A percentile compares a stretch with the other conserved stretches of the same genome.
Evolutionary conservation across 2,888 invertebrate genomes (phyloP).

Genomic region (Agrotis exclamationis): DNA sequence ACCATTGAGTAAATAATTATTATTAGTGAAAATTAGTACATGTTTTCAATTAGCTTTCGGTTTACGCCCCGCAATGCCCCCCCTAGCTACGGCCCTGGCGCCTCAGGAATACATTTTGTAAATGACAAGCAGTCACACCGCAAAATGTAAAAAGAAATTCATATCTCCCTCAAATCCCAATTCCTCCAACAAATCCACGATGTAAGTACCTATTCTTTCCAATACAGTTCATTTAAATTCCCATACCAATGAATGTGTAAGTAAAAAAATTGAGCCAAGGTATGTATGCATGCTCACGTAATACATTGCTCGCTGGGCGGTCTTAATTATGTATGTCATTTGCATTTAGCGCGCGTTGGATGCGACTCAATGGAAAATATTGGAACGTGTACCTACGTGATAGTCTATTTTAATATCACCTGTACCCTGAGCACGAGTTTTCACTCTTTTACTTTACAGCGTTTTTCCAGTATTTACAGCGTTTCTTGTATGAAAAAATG

Average conservation of each 20-base stretch:
- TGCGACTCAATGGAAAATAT: slow-evolving; percentile 27
- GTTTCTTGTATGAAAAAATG: too few species aligned
- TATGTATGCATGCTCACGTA: slow-evolving; percentile 47
- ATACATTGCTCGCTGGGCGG: slow-evolving; percentile 44
- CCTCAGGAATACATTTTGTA: too few species aligned
- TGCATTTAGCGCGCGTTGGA: slow-evolving; percentile 43
- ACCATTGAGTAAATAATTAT: too few species aligned
- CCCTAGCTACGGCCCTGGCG: too few species aligned
- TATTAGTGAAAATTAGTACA: too few species aligned
- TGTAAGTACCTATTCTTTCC: background rate
- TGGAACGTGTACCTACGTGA: slow-evolving; percentile 5
- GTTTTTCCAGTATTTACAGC: too few species aligned
- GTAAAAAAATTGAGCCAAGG: slow-evolving; percentile 31
- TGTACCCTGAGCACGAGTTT: too few species aligned
- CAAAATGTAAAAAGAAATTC: background rate
- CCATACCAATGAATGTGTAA: slow-evolving; percentile 13
- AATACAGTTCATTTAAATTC: slow-evolving; percentile 22
- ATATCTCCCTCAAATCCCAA: background rate
- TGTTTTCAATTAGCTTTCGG: too few species aligned
- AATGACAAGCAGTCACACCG: background rate
- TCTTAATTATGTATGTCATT: slow-evolving; percentile 53
- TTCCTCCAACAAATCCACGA: slow-evolving; percentile 1
- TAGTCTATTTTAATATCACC: background rate
- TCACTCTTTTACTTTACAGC: too few species aligned
- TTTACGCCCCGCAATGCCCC: too few species aligned